phyloP scores from a whole-genome alignment of 2,888 invertebrate species.

The Mycalesis mineus region DNA sequence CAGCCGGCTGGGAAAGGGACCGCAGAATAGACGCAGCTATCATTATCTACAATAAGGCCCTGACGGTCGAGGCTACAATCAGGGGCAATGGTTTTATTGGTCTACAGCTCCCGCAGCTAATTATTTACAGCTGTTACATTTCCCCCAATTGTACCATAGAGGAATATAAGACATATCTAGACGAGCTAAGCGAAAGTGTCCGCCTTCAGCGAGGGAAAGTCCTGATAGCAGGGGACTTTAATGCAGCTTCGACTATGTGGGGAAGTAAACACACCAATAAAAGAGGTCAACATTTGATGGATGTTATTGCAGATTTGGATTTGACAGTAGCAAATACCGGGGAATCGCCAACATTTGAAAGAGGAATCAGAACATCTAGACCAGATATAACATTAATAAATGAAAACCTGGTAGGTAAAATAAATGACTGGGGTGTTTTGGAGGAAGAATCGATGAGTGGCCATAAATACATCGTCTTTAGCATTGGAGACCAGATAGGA shows the following conservation, averaged over 20 bases:
- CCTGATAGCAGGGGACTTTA: not conserved
- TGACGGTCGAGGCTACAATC: not conserved
- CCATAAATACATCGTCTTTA: not conserved
- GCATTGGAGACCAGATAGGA: too few species aligned
- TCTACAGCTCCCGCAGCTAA: not conserved
- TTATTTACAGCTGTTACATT: not conserved
- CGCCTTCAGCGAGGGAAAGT: not conserved
- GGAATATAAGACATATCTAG: not conserved
- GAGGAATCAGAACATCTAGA: not conserved
- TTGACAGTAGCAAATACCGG: not conserved
- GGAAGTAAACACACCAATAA: not conserved
- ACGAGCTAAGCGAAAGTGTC: not conserved
- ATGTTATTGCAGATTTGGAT: not conserved
- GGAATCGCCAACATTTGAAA: not conserved
- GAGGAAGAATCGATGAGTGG: not conserved
- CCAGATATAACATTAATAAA: not conserved
- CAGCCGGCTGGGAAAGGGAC: not conserved
- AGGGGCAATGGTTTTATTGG: not conserved
- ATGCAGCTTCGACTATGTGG: not conserved
- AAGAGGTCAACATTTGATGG: not conserved
- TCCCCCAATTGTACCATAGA: not conserved
- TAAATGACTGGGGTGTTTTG: not conserved
- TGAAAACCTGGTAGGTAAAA: not conserved
- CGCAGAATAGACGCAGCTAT: not conserved
- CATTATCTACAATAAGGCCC: not conserved